These are phyloP conservation scores for Drosophila meridiana DNA, from an alignment of 2,888 invertebrate genomes.

Conservation along the genomic window DNA sequence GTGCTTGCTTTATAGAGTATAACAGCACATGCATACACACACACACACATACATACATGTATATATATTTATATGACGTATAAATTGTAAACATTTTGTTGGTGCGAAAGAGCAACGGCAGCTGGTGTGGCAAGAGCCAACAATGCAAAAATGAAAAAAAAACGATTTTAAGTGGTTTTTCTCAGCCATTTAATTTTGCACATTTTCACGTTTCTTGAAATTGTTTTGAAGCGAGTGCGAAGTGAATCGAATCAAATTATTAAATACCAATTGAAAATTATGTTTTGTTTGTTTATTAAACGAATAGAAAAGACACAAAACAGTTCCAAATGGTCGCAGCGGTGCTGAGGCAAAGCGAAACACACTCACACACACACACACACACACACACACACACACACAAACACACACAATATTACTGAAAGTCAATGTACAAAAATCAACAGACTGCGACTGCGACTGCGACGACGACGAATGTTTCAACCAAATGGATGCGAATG, in stretches of 20 bases:
- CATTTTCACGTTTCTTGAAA: slow-evolving; percentile 53
- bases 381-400: background rate
- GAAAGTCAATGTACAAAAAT: slow-evolving; percentile 49
- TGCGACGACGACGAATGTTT: slow-evolving; percentile 34
- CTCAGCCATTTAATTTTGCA: slow-evolving; percentile 41
- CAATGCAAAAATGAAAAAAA: slow-evolving; percentile 40
- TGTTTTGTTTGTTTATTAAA: slow-evolving; percentile 54
- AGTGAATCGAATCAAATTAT: slow-evolving; percentile 19
- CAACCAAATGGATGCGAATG: slow-evolving; percentile 10
- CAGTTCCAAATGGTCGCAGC: slow-evolving; percentile 42
- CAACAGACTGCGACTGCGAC: slow-evolving; percentile 51
- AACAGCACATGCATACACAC: slow-evolving; percentile 16
- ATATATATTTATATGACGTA: slow-evolving; percentile 15
- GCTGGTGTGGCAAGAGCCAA: slow-evolving; percentile 45
- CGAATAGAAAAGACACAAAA: slow-evolving; percentile 53
- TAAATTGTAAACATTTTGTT: slow-evolving; percentile 68
- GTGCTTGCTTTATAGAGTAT: slow-evolving; percentile 38
- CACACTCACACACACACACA: background rate
- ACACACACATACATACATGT: background rate
- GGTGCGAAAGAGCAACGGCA: slow-evolving; percentile 72
- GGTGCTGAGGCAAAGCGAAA: background rate
- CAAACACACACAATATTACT: slow-evolving; percentile 17
- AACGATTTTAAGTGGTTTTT: slow-evolving; percentile 50
- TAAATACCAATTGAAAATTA: slow-evolving; percentile 41
- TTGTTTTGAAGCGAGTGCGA: slow-evolving; percentile 23